A percentile compares a stretch with the other conserved stretches of the same genome.
Evolutionary conservation across 2,113 vertebrate genomes (phyloP).

Genomic region (Oophaga pumilio): DNA sequence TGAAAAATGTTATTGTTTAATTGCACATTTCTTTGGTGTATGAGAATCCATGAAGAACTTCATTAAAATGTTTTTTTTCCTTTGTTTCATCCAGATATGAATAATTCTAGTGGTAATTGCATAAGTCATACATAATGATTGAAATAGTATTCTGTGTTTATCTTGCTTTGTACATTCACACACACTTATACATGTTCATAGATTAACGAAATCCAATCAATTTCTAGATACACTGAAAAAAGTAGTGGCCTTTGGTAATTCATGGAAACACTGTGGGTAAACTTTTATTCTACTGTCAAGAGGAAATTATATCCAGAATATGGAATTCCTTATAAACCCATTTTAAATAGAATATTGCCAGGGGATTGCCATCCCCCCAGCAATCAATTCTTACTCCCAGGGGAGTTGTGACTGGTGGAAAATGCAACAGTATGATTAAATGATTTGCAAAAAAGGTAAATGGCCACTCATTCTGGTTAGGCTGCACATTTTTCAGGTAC

Average conservation of each 20-base stretch:
- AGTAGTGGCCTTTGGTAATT: not conserved
- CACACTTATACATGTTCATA: not conserved
- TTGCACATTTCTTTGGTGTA: slow-evolving; percentile 49
- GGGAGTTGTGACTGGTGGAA: not conserved
- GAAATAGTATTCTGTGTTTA: not conserved
- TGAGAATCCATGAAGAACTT: slow-evolving; percentile 20
- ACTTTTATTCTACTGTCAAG: not conserved
- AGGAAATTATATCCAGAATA: not conserved
- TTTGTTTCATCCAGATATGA: not conserved
- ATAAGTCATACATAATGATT: not conserved
- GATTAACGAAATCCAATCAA: not conserved
- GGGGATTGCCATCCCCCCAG: not conserved
- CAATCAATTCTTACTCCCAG: not conserved
- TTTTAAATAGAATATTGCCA: not conserved
- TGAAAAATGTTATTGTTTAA: slow-evolving; percentile 16
- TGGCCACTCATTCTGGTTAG: no score
- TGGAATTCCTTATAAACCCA: not conserved
- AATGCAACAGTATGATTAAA: not conserved
- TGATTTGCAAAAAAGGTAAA: no score
- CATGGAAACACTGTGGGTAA: not conserved
- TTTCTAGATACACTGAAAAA: not conserved
- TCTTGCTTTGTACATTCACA: not conserved
- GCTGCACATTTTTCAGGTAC: no score
- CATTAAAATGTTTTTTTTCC: slow-evolving; percentile 21
- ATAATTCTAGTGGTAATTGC: not conserved